Evolutionary conservation across 2,888 invertebrate species (phyloP).

Genomic region (Hyposoter didymator): DNA sequence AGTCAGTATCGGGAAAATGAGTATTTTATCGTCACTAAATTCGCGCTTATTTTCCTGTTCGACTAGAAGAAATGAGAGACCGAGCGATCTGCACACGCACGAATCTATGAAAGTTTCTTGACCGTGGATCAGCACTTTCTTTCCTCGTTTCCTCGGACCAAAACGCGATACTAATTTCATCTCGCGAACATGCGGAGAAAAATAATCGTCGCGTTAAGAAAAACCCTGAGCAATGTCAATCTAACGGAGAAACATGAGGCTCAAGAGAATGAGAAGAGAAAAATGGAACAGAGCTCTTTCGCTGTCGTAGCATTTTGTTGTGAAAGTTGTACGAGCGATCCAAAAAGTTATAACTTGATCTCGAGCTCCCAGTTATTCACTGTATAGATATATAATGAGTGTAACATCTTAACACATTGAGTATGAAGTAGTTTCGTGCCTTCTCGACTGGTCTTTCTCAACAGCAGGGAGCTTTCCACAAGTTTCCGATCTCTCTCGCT

Average conservation of each 20-base stretch:
- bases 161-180: slow-evolving; percentile 46
- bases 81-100: neutral
- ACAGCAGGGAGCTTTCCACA: slow-evolving; percentile 21
- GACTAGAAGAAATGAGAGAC: neutral
- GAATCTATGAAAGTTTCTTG: slow-evolving; percentile 3
- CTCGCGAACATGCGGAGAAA: slow-evolving; percentile 7
- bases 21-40: slow-evolving; percentile 13
- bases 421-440: slow-evolving; percentile 47
- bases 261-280: slow-evolving; percentile 43
- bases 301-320: slow-evolving; percentile 41
- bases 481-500: slow-evolving; percentile 7
- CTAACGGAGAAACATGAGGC: slow-evolving; percentile 77
- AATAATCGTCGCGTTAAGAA: slow-evolving; percentile 20
- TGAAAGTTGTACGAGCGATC: slow-evolving; percentile 55
- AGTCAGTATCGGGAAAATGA: slow-evolving; percentile 29
- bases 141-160: slow-evolving; percentile 4
- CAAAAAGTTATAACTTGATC: slow-evolving; percentile 73
- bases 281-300: slow-evolving; percentile 52
- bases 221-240: slow-evolving; percentile 16
- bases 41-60: neutral
- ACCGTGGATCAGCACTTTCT: slow-evolving; percentile 54
- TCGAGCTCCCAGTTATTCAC: slow-evolving; percentile 23
- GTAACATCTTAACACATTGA: slow-evolving; percentile 7
- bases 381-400: slow-evolving; percentile 19
- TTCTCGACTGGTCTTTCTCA: slow-evolving; percentile 47